Evolutionary conservation across 2,113 vertebrate species (phyloP).

Genomic region (Mormyrus lacerda): DNA sequence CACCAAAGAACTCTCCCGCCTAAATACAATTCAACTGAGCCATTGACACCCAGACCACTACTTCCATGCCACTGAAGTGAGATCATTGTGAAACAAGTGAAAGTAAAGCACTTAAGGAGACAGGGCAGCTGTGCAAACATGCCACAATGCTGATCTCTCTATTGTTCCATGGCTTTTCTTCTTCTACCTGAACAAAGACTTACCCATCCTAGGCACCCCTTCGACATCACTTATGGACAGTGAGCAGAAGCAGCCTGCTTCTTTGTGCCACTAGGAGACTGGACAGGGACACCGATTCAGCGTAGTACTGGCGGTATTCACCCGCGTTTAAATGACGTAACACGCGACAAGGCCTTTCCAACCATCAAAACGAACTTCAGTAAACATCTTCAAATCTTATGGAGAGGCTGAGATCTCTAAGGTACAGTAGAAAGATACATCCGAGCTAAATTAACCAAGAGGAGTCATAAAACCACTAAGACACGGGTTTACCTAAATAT

Average conservation of each 20-base stretch:
- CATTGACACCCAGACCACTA: neutral
- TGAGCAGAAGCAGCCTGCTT: neutral
- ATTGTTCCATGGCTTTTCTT: neutral
- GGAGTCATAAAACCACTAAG: neutral
- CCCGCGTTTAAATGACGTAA: neutral
- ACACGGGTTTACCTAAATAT: neutral
- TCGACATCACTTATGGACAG: neutral
- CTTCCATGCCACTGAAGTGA: neutral
- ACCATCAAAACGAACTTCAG: neutral
- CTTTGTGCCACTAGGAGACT: neutral
- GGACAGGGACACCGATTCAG: neutral
- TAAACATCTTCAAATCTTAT: neutral
- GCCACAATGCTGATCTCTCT: neutral
- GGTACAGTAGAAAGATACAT: neutral
- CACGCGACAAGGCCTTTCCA: neutral
- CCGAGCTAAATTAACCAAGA: neutral
- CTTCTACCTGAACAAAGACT: neutral
- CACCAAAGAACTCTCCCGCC: neutral
- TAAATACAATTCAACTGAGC: neutral
- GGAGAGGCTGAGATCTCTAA: neutral
- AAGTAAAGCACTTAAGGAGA: neutral
- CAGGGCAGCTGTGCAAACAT: conserved; percentile 2
- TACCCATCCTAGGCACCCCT: neutral
- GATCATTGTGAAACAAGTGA: neutral
- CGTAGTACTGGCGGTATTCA: neutral